Percentiles rank a stretch among this genome's conserved stretches.
phyloP scores from a whole-genome alignment of 1,140 invertebrate species.

The Zaprionus gabonicus region DNA sequence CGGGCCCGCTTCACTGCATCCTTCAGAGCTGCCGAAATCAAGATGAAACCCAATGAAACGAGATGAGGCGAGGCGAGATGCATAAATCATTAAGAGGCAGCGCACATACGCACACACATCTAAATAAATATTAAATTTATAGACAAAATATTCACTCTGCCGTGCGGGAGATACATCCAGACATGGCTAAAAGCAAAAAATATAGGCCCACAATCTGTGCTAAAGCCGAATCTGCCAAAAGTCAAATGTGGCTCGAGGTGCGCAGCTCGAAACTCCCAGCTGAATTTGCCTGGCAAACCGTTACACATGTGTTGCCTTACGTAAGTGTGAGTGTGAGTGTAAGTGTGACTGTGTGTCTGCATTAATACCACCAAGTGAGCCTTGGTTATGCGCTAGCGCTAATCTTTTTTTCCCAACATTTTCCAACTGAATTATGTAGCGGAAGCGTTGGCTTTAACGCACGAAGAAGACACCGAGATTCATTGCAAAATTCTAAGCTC shows the following conservation, averaged over 20 bases:
- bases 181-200: slow-evolving; percentile 35
- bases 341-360: slow-evolving; percentile 15
- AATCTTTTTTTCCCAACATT: slow-evolving; percentile 56
- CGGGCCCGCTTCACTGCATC: slow-evolving; percentile 90
- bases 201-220: slow-evolving; percentile 39
- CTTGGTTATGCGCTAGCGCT: slow-evolving; percentile 36
- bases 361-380: slow-evolving; percentile 29
- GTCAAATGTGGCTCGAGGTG: slow-evolving; percentile 61
- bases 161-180: slow-evolving; percentile 57
- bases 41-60: slow-evolving; percentile 33
- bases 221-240: slow-evolving; percentile 62
- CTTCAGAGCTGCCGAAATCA: slow-evolving; percentile 87
- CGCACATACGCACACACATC: slow-evolving; percentile 22
- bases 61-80: neutral
- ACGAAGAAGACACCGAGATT: slow-evolving; percentile 61
- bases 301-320: neutral
- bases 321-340: slow-evolving; percentile 30
- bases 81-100: slow-evolving; percentile 59
- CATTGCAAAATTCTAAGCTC: slow-evolving; percentile 51
- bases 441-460: slow-evolving; percentile 72
- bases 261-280: slow-evolving; percentile 42
- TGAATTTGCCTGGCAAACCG: slow-evolving; percentile 51
- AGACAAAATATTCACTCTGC: slow-evolving; percentile 73
- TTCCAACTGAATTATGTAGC: slow-evolving; percentile 76
- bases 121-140: slow-evolving; percentile 71